phyloP scores from a whole-genome alignment of 2,888 invertebrate genomes.

The Ferrisia virgata region DNA sequence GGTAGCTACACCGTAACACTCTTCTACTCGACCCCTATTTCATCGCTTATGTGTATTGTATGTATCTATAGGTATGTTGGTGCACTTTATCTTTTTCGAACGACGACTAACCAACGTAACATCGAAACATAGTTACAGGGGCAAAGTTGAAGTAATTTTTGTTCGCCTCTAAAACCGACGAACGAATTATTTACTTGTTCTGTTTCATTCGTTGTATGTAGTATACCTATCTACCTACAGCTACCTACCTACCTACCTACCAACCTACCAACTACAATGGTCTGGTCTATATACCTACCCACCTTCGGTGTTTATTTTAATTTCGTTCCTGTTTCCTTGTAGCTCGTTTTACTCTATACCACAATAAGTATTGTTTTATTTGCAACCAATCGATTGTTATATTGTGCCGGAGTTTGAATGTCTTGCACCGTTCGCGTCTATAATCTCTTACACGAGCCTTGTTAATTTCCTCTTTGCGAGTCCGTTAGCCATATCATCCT shows the following conservation, averaged over 20 bases:
- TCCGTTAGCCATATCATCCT: constrained; percentile 2
- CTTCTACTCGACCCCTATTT: too few relatives aligned
- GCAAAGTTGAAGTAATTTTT: background rate
- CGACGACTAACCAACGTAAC: background rate
- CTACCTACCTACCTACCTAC: too few relatives aligned
- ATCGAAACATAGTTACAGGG: too few relatives aligned
- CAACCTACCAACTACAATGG: too few relatives aligned
- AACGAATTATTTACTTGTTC: background rate
- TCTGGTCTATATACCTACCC: background rate
- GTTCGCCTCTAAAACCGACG: background rate
- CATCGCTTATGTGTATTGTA: too few relatives aligned
- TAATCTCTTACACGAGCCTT: constrained; percentile 9
- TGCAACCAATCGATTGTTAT: constrained; percentile 26
- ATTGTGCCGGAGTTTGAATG: constrained; percentile 6
- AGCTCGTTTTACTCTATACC: background rate
- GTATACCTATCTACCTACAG: background rate
- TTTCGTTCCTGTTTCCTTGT: background rate
- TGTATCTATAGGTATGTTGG: too few relatives aligned
- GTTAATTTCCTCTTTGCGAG: constrained; percentile 24
- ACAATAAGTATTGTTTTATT: constrained; percentile 1
- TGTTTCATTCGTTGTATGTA: background rate
- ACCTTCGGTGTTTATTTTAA: background rate
- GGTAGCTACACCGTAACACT: too few relatives aligned
- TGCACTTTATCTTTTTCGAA: background rate
- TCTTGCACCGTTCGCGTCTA: background rate